A percentile compares a stretch with the other conserved stretches of the same genome.
Evolutionary conservation across 2,888 invertebrate genomes (phyloP).

Genomic region (Andrena hattorfiana): DNA sequence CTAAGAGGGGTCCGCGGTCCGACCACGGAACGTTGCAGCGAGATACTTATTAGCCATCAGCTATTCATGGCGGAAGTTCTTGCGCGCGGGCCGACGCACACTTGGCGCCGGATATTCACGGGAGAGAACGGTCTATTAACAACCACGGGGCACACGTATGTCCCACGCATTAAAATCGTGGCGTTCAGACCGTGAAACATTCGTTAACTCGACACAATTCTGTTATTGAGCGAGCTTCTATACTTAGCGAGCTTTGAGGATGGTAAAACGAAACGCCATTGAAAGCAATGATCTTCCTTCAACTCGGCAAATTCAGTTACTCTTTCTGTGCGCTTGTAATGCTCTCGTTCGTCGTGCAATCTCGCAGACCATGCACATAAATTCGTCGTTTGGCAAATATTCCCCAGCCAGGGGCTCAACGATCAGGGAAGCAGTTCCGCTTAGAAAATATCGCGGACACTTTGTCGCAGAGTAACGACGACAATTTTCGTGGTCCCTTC

Average conservation of each 20-base stretch:
- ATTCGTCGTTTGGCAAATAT: not conserved
- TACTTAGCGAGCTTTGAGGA: not conserved
- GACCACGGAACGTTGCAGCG: slow-evolving; percentile 55
- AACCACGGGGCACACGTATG: not conserved
- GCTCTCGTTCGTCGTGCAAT: too few relatives aligned
- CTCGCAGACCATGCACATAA: slow-evolving; percentile 2
- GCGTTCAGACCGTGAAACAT: slow-evolving; percentile 10
- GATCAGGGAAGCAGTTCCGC: not conserved
- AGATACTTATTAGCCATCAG: slow-evolving; percentile 67
- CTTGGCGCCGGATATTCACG: slow-evolving; percentile 37
- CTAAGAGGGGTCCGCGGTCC: slow-evolving; percentile 60
- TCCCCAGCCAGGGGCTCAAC: not conserved
- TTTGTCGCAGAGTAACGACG: slow-evolving; percentile 25
- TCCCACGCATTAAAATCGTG: not conserved
- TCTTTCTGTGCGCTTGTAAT: too few relatives aligned
- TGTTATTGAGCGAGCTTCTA: too few relatives aligned
- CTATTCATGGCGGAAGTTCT: slow-evolving; percentile 70
- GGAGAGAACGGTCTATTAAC: slow-evolving; percentile 52
- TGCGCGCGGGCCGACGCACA: slow-evolving; percentile 17
- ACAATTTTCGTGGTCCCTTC: slow-evolving; percentile 32
- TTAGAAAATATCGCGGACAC: slow-evolving; percentile 2
- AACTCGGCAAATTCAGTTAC: too few relatives aligned
- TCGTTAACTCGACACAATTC: slow-evolving; percentile 8
- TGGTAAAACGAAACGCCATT: not conserved
- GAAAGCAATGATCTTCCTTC: too few relatives aligned